Evolutionary conservation across 2,113 vertebrate species (phyloP).

Genomic region (Cnemophilus loriae): DNA sequence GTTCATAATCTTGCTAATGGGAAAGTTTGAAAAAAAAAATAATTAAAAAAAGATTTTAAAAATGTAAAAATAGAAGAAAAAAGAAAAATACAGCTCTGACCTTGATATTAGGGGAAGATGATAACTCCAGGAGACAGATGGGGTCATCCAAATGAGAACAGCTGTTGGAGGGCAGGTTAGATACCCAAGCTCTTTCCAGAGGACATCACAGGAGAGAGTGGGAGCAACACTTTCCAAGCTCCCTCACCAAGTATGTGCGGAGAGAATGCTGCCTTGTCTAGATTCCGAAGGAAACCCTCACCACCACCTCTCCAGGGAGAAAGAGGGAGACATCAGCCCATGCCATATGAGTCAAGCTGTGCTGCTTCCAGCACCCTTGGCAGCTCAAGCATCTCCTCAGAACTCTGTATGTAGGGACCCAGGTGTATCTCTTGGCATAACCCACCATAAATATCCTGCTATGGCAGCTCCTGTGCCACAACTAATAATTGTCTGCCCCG

Average conservation of each 20-base stretch:
- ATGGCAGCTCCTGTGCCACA: not conserved
- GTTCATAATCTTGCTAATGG: not conserved
- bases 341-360: fast-evolving
- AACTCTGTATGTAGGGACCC: not conserved
- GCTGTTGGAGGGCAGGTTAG: not conserved
- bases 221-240: not conserved
- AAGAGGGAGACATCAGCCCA: not conserved
- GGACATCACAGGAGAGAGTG: not conserved
- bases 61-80: not conserved
- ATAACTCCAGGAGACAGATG: not conserved
- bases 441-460: not conserved
- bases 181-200: not conserved
- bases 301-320: not conserved
- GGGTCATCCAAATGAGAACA: not conserved
- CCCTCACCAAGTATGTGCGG: not conserved
- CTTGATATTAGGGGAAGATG: not conserved
- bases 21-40: not conserved
- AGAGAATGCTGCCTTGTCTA: not conserved
- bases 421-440: not conserved
- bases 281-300: not conserved
- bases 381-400: not conserved
- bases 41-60: not conserved
- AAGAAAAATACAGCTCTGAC: not conserved
- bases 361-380: not conserved
- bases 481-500: fast-evolving